Evolutionary conservation across 2,888 invertebrate species (phyloP).

Genomic region (Diloba caeruleocephala): DNA sequence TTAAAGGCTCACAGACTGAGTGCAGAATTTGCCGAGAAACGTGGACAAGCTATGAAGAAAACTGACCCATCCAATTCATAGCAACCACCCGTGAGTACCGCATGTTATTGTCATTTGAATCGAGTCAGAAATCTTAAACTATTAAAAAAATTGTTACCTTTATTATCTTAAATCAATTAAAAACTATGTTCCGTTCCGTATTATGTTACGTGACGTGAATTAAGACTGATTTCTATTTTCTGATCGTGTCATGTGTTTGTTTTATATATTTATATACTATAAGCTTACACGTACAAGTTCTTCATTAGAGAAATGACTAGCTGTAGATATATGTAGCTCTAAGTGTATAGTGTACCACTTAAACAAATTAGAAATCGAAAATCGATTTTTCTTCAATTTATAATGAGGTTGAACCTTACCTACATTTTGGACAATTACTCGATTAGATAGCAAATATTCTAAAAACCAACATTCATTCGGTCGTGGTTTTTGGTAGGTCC

Average conservation of each 20-base stretch:
- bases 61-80: slow-evolving; percentile 82
- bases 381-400: slow-evolving; percentile 52
- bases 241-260: too few relatives aligned
- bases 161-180: too few relatives aligned
- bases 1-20: slow-evolving; percentile 86
- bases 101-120: slow-evolving; percentile 37
- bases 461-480: too few relatives aligned
- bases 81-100: slow-evolving; percentile 85
- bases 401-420: slow-evolving; percentile 38
- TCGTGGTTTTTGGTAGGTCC: too few relatives aligned
- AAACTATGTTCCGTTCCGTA: too few relatives aligned
- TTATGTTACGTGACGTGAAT: too few relatives aligned
- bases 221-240: neutral
- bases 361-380: slow-evolving; percentile 40
- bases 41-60: slow-evolving; percentile 80
- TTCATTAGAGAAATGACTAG: neutral
- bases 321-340: slow-evolving; percentile 3
- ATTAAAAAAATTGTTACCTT: too few relatives aligned
- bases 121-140: slow-evolving; percentile 13
- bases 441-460: slow-evolving; percentile 11
- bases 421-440: slow-evolving; percentile 23
- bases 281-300: neutral
- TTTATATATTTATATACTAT: neutral
- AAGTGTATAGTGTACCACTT: slow-evolving; percentile 21
- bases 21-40: slow-evolving; percentile 85